Conservation (phyloP, 2,888 invertebrate genomes). For the Dolomedes plantarius region DNA sequence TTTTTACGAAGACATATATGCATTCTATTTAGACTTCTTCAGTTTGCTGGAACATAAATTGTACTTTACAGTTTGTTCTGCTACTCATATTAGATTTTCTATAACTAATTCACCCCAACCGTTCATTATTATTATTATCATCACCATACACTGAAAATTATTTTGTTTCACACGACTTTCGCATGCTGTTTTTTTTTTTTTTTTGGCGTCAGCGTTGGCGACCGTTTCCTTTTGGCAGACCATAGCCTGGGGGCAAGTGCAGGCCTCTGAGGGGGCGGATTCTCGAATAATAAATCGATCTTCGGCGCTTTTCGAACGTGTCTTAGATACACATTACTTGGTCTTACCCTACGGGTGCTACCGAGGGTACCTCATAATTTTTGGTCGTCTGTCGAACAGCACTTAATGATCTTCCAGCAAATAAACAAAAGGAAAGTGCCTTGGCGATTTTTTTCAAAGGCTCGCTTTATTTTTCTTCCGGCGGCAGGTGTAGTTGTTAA, state of each 20-base stretch:
- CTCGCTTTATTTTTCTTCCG: neutral
- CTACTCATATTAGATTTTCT: too few species aligned
- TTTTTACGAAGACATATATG: too few species aligned
- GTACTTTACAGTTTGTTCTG: too few species aligned
- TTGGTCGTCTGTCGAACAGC: conserved; percentile 44
- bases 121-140: too few species aligned
- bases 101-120: too few species aligned
- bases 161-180: too few species aligned
- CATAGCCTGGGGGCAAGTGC: neutral
- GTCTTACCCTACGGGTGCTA: conserved; percentile 44
- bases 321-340: conserved; percentile 48
- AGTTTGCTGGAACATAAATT: too few species aligned
- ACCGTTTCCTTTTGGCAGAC: neutral
- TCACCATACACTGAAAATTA: too few species aligned
- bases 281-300: conserved; percentile 58
- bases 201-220: conserved; percentile 29
- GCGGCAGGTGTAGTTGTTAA: neutral
- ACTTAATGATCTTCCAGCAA: conserved; percentile 35
- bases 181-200: too few species aligned
- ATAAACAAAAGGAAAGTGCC: conserved; percentile 7
- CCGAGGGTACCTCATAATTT: conserved; percentile 55
- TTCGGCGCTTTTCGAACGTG: conserved; percentile 49
- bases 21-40: too few species aligned
- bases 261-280: conserved; percentile 59
- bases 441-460: too few species aligned